Evolutionary conservation across 2,888 invertebrate species (phyloP).

Genomic region (Ophioninae sp.): DNA sequence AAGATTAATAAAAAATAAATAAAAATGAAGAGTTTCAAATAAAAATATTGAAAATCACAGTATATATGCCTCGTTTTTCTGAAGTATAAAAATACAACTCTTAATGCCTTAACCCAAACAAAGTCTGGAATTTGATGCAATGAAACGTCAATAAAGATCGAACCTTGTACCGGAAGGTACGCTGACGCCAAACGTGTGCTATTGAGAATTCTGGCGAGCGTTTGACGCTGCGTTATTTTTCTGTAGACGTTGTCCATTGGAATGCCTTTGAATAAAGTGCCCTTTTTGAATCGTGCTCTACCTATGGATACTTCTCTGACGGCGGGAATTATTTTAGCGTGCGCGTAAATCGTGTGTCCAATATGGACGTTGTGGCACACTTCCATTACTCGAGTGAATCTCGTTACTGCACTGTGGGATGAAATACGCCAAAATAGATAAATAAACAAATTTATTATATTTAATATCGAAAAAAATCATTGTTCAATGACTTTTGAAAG

Average conservation of each 20-base stretch:
- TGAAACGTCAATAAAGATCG: neutral
- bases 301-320: constrained; percentile 69
- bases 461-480: no score
- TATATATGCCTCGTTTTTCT: no score
- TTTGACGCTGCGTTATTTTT: constrained; percentile 61
- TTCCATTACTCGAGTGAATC: constrained; percentile 82
- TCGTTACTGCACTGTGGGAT: constrained; percentile 28
- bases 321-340: constrained; percentile 81
- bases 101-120: no score
- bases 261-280: constrained; percentile 77
- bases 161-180: constrained; percentile 69
- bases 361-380: constrained; percentile 83
- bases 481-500: no score
- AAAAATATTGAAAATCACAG: no score
- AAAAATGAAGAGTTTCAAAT: no score
- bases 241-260: constrained; percentile 75
- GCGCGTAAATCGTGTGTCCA: constrained; percentile 83
- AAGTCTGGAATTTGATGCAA: neutral
- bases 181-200: constrained; percentile 62
- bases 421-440: neutral
- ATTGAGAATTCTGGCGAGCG: constrained; percentile 69
- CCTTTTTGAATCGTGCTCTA: no score
- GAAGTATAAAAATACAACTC: no score
- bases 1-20: no score
- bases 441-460: no score